Base-by-base conservation (phyloP, 2,888 invertebrate genomes). In the Blastobasis lacticolella region DNA sequence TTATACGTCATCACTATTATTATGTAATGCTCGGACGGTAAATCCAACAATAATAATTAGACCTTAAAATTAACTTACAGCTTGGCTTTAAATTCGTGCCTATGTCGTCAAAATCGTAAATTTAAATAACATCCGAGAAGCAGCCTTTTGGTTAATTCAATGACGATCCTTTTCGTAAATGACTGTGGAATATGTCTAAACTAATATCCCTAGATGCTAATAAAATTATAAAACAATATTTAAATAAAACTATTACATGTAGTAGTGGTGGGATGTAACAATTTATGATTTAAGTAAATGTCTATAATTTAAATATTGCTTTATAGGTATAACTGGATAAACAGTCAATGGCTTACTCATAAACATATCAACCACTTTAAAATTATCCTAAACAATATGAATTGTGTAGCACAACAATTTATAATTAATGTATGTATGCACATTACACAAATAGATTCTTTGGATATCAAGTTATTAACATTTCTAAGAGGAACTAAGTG, bases 81-180 rank as follows among this genome's bases (percentile, higher is more conserved):
- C 84, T 85, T 86, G 83, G 85, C 86, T 85, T 81, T 86, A 85
- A 87, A 86, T 86, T 87, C 81, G 79, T 86, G 85, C 86, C 83
- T 69, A 73, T 80, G 81, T 84, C 81, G 78, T 83, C 81, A 76
- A 78, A 77, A 78, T 78, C 73, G 70, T 81, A 75, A 73, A 73
- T 77, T 80, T 79, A 78, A 75, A 80, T 76, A 84, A 82, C 82
- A 80, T 84, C 81, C 73, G 81, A 86, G 83, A 87, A 86, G 87
- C 86, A 86, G 86, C 82, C 85, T 86, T 86, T 86, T 82, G 78
- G 79, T 83, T 82, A 71, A 77, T 81, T 82, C 72, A 73, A 77
- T 70, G 71, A 83, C 66, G 58, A 76, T 77, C 74, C 75, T 80
- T 77, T 71, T 76, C 63, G 70, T 71, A 74, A 76, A 87, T 87